Conservation (phyloP, 2,113 vertebrate species). For the Poicephalus meyeri region DNA sequence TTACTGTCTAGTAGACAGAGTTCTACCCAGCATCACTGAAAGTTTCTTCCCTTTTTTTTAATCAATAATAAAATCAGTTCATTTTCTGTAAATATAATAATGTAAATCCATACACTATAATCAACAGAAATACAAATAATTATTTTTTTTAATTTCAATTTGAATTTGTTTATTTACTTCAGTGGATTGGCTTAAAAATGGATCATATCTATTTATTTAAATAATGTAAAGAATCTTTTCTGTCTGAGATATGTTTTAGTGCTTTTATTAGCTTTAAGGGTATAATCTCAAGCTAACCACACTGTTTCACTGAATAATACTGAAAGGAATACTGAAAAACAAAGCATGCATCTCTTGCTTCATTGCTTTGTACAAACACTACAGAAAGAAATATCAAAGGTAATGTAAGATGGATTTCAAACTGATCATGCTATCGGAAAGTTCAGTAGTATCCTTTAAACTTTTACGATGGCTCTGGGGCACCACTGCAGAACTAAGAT, state of each 20-base stretch:
- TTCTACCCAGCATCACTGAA: background rate
- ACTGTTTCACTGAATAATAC: background rate
- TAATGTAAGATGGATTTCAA: background rate
- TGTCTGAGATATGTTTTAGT: background rate
- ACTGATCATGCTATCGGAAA: background rate
- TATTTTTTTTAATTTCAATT: background rate
- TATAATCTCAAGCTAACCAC: background rate
- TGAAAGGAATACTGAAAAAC: background rate
- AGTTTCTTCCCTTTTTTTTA: background rate
- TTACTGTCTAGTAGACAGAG: background rate
- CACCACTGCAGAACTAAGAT: slow-evolving; percentile 43
- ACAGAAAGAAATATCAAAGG: slow-evolving; percentile 55
- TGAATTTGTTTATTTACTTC: background rate
- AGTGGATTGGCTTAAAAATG: background rate
- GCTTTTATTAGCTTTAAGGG: background rate
- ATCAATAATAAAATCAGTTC: background rate
- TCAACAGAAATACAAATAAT: background rate
- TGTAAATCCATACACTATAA: background rate
- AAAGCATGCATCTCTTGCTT: background rate
- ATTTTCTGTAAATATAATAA: background rate
- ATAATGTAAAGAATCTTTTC: background rate
- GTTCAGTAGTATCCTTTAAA: slow-evolving; percentile 18
- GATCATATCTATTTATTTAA: background rate
- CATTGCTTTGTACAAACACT: background rate
- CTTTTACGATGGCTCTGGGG: slow-evolving; percentile 44